Base-by-base conservation (phyloP, 2,113 vertebrate genomes). In the Gambusia holbrooki region DNA sequence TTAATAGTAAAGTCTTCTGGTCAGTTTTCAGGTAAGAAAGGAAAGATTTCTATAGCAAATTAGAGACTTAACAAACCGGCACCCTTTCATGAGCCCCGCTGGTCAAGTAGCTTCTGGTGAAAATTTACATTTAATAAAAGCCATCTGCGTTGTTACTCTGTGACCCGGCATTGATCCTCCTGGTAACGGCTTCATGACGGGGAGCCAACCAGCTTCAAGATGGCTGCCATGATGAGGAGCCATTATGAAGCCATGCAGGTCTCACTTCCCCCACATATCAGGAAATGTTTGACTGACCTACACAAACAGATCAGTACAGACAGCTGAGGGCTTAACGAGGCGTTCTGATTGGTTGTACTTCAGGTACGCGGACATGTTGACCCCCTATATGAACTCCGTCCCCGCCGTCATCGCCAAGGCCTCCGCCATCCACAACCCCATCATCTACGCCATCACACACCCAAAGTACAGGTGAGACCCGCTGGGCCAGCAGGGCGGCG, bases 321-420 rank as follows among this genome's bases (percentile, higher is more conserved):
- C 51, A 10, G 51, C 19, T 54, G 22, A 48, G 45, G 45, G 45
- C 35, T 42, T 3, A 65, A 25, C 12, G 25, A 35, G 19, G 19
- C 27, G 40, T 51, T 64, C 42, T 35, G 76, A 4, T 73, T 51
- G n/a, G 25, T 30, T 14, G 11, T 61, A n/a, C 32, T 62, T 42
- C 76, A 99, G 97, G 75, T 97, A 99, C 0, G 90, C 97, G 0
- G 95, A 96, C 0, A 66, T 96, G 63, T 88, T 99, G 76, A 99
- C 97, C 1, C 97, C 98, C 1, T 97, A 97, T 88, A 95, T 95
- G 96, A 97, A 96, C 87, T 96, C 97, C 0, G 92, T 99, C 69
- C 97, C 98, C 15, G 98, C 97, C 28, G 93, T 99, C 89, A 99
- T 98, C 48, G 98, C 98, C 91, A 99, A 99, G 87, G 97, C 97